These are phyloP conservation scores for Vombatus ursinus DNA, from an alignment of 2,113 vertebrate genomes.

Conservation along the genomic window DNA sequence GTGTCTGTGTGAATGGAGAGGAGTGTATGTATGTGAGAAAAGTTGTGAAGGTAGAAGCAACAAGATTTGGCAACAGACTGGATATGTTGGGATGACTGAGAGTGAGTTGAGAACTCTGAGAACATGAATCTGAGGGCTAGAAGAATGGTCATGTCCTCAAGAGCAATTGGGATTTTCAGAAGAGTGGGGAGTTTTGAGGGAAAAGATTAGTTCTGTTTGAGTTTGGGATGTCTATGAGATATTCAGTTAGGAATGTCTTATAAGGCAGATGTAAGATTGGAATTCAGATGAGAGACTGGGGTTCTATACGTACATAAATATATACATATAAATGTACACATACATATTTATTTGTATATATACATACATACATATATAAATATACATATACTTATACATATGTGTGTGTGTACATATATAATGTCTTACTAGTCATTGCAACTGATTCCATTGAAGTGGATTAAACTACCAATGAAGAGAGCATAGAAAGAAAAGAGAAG, in stretches of 20 bases:
- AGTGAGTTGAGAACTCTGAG: background rate
- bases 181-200: background rate
- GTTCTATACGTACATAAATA: background rate
- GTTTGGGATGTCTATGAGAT: background rate
- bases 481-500: background rate
- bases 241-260: background rate
- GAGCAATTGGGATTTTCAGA: background rate
- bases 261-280: background rate
- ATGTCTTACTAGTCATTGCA: background rate
- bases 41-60: background rate
- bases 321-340: too few species aligned
- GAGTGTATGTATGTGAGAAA: background rate
- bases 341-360: too few species aligned
- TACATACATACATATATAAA: background rate
- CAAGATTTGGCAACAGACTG: background rate
- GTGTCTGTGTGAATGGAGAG: background rate
- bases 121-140: background rate
- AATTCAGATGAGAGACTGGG: background rate
- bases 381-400: too few species aligned
- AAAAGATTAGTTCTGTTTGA: background rate
- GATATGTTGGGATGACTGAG: background rate
- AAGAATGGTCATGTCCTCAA: background rate
- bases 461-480: background rate
- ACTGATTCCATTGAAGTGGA: background rate
- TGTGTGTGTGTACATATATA: background rate